A percentile compares a stretch with the other conserved stretches of the same genome.
Evolutionary conservation across 2,113 vertebrate species (phyloP).

Genomic region (Ailuropoda melanoleuca): DNA sequence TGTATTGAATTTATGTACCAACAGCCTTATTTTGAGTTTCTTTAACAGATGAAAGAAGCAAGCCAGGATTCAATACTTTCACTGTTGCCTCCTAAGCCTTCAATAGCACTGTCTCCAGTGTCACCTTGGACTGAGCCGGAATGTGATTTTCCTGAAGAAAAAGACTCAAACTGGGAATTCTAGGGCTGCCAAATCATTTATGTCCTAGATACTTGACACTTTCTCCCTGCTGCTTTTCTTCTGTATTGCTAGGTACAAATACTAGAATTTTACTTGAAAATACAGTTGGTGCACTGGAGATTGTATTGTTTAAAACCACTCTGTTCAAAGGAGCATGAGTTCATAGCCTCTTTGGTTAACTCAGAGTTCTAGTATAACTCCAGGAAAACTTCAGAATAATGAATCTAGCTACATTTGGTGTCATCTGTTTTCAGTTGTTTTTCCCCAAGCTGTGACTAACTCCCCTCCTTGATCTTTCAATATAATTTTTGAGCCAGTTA

Average conservation of each 20-base stretch:
- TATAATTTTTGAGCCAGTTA: conserved; percentile 67
- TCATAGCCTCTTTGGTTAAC: not conserved
- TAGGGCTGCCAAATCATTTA: conserved; percentile 76
- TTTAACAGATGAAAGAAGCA: conserved; percentile 93
- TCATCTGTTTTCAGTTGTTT: not conserved
- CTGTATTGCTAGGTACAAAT: conserved; percentile 73
- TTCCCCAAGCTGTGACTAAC: conserved; percentile 67
- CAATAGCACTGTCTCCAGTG: conserved; percentile 72
- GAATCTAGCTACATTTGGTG: not conserved
- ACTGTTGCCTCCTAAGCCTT: conserved; percentile 91
- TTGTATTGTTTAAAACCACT: conserved; percentile 49
- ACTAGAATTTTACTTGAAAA: conserved; percentile 85
- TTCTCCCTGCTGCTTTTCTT: conserved; percentile 83
- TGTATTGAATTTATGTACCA: conserved; percentile 5
- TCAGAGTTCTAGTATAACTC: conserved; percentile 23
- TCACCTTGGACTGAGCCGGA: conserved; percentile 68
- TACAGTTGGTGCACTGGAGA: conserved; percentile 75
- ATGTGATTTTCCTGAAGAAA: conserved; percentile 65
- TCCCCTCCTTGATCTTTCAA: conserved; percentile 36
- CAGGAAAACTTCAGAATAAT: conserved; percentile 23
- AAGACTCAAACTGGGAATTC: conserved; percentile 84
- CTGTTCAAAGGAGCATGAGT: not conserved
- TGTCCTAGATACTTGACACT: conserved; percentile 82
- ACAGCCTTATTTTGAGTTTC: conserved; percentile 46
- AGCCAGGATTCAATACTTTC: conserved; percentile 91